phyloP scores from a whole-genome alignment of 2,113 vertebrate genomes.

The Pholis gunnellus region DNA sequence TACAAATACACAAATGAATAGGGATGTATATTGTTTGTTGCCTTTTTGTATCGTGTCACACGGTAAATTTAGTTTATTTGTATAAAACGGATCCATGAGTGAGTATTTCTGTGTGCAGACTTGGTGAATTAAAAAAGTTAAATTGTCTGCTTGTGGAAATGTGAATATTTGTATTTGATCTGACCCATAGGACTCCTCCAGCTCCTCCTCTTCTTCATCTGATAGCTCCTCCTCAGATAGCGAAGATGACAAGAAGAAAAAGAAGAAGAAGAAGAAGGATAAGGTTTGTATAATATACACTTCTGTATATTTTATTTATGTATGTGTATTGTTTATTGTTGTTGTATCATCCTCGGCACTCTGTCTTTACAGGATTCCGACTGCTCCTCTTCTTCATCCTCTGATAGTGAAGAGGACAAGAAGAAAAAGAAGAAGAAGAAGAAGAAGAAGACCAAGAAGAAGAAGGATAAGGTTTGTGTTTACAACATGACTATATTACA shows the following conservation, averaged over 20 bases:
- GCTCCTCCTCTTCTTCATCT: constrained; percentile 57
- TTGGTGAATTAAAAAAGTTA: background rate
- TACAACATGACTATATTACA: background rate
- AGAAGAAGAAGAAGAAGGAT: constrained; percentile 43
- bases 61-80: background rate
- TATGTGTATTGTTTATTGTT: background rate
- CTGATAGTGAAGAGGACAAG: constrained; percentile 25
- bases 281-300: background rate
- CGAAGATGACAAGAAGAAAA: constrained; percentile 39
- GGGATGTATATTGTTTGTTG: background rate
- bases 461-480: constrained; percentile 43
- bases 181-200: constrained; percentile 46
- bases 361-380: background rate
- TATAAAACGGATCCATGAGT: background rate
- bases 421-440: constrained; percentile 31
- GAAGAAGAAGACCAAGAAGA: constrained; percentile 6
- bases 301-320: background rate
- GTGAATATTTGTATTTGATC: constrained; percentile 16
- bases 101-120: background rate
- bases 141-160: background rate
- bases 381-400: background rate
- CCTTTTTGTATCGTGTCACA: background rate
- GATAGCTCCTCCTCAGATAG: constrained; percentile 63
- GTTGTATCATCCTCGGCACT: background rate
- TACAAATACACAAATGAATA: background rate